Evolutionary conservation across 2,113 vertebrate species (phyloP), one percentile per base, ranked within the genome.

Genomic region (Engystomops pustulosus): DNA sequence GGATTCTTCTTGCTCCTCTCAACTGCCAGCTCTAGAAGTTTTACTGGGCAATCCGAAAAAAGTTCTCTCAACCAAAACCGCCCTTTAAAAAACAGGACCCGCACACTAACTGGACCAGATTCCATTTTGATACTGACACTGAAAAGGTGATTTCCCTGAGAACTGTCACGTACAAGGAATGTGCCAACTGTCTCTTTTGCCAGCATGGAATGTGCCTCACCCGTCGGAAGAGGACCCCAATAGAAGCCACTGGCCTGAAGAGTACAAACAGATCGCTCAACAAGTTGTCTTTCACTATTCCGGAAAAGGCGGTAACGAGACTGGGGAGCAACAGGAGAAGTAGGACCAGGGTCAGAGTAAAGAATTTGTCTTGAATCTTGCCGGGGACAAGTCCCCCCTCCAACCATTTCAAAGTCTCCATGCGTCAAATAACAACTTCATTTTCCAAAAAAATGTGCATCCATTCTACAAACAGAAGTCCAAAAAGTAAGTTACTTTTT

Each of bases 141-240:
- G 87, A 90, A 91, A 32, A 90, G 87, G 85, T 88, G 89, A 85
- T 91, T 90, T 30, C 90, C 88, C 79, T 91, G 91, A 0, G 91
- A 90, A 81, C 92, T 92, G 88, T 93, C 92, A 69, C 92, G 89
- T 74, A 93, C 88, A 74, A 93, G 83, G 51, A 92, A 93, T 68
- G 92, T 92, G 72, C 92, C 92, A 0, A 91, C 90, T 0, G 90
- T 88, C 72, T 91, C 88, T 36, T 0, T 51, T 38, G 87, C 84
- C 41, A 92, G 89, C 84, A 89, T 89, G 58, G 90, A 89, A 0
- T 92, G 92, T 34, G 92, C 92, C 86, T 93, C 90, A 2, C 87
- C 85, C 25, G 90, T 90, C 0, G 90, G 88, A 76, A 93, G 84
- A 25, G 92, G 89, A 12, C 92, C 92, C 91, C 92, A 93, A 79